Conservation (phyloP, 2,888 invertebrate species). For the Tuberolachnus salignus region DNA sequence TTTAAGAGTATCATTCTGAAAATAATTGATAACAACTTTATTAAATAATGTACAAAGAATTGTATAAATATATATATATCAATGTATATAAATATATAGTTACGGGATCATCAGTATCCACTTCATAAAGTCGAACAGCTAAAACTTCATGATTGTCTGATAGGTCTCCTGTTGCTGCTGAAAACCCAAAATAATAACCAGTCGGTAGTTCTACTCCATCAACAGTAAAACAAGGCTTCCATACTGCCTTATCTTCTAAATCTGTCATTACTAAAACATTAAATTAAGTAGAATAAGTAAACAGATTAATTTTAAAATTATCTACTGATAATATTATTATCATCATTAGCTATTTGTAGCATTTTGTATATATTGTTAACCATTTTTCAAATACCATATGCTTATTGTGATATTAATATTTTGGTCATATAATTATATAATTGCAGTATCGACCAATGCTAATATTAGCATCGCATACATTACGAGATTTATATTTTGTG, state of each 20-base stretch:
- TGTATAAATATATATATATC: not conserved
- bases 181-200: constrained; percentile 91
- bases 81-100: not conserved
- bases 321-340: too few relatives aligned
- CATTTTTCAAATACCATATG: too few relatives aligned
- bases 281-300: constrained; percentile 56
- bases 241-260: constrained; percentile 86
- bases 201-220: constrained; percentile 90
- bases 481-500: too few relatives aligned
- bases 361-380: too few relatives aligned
- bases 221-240: constrained; percentile 92
- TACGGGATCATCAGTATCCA: constrained; percentile 73
- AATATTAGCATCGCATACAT: too few relatives aligned
- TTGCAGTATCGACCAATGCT: too few relatives aligned
- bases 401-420: too few relatives aligned
- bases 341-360: too few relatives aligned
- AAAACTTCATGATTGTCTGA: constrained; percentile 96
- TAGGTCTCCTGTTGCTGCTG: constrained; percentile 96
- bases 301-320: not conserved
- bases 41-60: not conserved
- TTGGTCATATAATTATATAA: too few relatives aligned
- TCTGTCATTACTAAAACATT: constrained; percentile 80
- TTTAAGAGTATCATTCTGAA: constrained; percentile 69
- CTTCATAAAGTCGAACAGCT: constrained; percentile 88
- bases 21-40: constrained; percentile 32